Conservation (phyloP, 2,113 vertebrate genomes). For the Corythoichthys intestinalis region DNA sequence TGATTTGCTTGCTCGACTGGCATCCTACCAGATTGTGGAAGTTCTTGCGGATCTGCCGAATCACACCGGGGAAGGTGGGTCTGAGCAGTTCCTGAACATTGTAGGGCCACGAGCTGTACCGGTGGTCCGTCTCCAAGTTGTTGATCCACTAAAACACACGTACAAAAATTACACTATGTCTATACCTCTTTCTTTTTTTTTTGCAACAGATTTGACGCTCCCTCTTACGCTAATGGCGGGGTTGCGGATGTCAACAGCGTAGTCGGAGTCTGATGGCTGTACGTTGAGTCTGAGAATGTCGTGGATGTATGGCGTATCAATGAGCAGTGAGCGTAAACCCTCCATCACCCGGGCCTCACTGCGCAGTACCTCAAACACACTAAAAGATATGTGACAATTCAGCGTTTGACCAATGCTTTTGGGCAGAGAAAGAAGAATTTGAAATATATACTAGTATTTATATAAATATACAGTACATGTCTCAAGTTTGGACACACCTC, state of each 20-base stretch:
- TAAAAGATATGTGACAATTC: constrained; percentile 40
- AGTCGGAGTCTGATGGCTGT: constrained; percentile 89
- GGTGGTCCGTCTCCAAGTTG: constrained; percentile 87
- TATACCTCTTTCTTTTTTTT: no score
- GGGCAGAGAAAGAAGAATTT: neutral
- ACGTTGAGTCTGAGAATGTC: constrained; percentile 90
- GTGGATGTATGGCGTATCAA: constrained; percentile 85
- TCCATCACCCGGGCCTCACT: constrained; percentile 93
- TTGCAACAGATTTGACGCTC: neutral
- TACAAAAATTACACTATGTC: neutral
- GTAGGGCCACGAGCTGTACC: constrained; percentile 89
- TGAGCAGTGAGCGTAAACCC: constrained; percentile 85
- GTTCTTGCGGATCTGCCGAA: constrained; percentile 95
- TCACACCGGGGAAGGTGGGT: constrained; percentile 95
- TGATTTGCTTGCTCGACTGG: neutral
- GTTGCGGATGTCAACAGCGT: constrained; percentile 91
- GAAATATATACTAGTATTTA: neutral
- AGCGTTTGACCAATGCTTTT: neutral
- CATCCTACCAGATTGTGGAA: constrained; percentile 91
- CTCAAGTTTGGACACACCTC: no score
- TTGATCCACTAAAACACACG: constrained; percentile 89
- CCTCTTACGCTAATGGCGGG: constrained; percentile 84
- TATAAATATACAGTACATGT: no score
- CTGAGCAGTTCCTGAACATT: constrained; percentile 90
- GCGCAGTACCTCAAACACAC: constrained; percentile 90